phyloP scores from a whole-genome alignment of 2,797 vertebrate species.

The Sebastes hubbsi region DNA sequence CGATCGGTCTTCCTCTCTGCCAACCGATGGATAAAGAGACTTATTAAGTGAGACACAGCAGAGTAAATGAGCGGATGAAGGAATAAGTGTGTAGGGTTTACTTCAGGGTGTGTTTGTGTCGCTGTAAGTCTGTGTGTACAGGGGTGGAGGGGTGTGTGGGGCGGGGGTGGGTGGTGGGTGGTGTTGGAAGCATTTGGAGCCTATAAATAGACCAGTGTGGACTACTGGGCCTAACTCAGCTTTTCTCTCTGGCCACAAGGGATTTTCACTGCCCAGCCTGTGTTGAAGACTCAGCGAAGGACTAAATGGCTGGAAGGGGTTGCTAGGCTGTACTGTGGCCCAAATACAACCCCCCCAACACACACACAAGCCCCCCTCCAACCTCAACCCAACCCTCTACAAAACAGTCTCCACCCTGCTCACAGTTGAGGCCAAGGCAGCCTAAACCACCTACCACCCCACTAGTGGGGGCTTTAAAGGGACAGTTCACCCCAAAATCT shows the following conservation, averaged over 20 bases:
- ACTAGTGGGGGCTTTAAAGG: background rate
- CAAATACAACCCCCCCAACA: slow-evolving; percentile 33
- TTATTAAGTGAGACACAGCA: slow-evolving; percentile 5
- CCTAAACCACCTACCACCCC: background rate
- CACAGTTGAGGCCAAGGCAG: background rate
- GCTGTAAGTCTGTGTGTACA: slow-evolving; percentile 23
- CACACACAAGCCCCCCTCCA: background rate
- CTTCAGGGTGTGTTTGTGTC: slow-evolving; percentile 25
- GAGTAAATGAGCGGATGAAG: slow-evolving; percentile 12
- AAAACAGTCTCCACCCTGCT: slow-evolving; percentile 25
- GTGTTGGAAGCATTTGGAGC: slow-evolving; percentile 45
- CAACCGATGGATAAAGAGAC: slow-evolving; percentile 4
- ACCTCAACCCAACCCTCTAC: background rate
- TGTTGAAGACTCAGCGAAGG: slow-evolving; percentile 66
- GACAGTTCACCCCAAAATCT: background rate
- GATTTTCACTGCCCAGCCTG: slow-evolving; percentile 63
- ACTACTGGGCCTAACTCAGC: slow-evolving; percentile 64
- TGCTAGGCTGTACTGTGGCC: slow-evolving; percentile 50
- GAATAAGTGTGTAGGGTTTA: background rate
- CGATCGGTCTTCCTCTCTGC: background rate
- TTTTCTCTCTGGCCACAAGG: slow-evolving; percentile 63
- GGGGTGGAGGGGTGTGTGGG: slow-evolving; percentile 1
- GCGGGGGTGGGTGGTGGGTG: background rate
- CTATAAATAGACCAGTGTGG: slow-evolving; percentile 66
- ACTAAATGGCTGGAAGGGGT: slow-evolving; percentile 45